Conservation (phyloP, 2,888 invertebrate species). For the Macrosiphum euphorbiae region DNA sequence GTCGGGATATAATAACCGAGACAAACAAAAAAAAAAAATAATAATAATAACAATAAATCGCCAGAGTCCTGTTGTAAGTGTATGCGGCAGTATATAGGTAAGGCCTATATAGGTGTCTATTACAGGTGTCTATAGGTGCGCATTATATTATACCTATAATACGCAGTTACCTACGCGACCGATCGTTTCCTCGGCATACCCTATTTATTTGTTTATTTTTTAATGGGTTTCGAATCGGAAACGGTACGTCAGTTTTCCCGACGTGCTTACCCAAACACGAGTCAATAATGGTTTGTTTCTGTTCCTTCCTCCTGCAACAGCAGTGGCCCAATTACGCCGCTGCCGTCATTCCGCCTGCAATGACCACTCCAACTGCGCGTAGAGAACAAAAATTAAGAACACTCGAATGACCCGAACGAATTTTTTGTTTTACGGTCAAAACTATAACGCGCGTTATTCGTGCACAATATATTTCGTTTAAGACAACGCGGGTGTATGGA, state of each 20-base stretch:
- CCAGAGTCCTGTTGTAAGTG: background rate
- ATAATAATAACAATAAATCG: background rate
- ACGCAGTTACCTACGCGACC: background rate
- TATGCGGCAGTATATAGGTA: background rate
- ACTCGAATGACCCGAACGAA: conserved; percentile 14
- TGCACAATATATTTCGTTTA: background rate
- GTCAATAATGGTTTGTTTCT: conserved; percentile 5
- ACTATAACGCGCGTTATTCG: background rate
- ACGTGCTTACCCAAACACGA: conserved; percentile 33
- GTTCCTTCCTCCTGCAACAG: background rate
- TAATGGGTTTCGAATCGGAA: background rate
- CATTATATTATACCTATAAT: too few relatives aligned
- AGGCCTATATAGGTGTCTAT: too few relatives aligned
- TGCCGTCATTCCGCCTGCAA: background rate
- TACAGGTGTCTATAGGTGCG: too few relatives aligned
- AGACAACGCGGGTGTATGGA: background rate
- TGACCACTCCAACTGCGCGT: background rate
- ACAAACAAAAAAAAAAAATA: background rate
- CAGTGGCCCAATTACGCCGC: background rate
- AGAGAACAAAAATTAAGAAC: background rate
- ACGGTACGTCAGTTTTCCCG: conserved; percentile 3
- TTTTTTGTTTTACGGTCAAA: background rate
- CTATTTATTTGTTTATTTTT: conserved; percentile 20
- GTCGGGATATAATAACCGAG: background rate
- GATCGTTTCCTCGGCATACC: background rate